Base-by-base conservation (phyloP, 2,888 invertebrate genomes). In the Cynaeus angustus region DNA sequence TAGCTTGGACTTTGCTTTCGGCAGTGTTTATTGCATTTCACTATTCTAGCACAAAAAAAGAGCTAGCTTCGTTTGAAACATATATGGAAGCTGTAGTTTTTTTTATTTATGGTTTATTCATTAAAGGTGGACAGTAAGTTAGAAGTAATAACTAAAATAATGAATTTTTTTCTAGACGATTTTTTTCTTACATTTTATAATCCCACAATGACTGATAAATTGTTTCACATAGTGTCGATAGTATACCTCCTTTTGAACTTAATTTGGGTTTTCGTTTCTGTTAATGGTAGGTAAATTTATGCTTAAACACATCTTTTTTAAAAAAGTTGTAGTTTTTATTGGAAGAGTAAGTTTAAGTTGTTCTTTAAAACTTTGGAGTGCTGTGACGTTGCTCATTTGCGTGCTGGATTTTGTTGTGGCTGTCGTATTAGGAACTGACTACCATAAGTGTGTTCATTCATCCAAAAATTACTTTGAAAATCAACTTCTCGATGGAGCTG, bases 401-500 rank as follows among this genome's bases (percentile, higher is more conserved):
- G 7, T 8, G 9, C 6, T 16, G 3, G 48, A 48, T 16, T 16
- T 48, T 4, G 13, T 48, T n/a, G 7, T n/a, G 5, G 21, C 13
- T 6, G 16, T 48, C 16, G 16, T 48, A 8, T 16, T 48, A 8
- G 48, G 52, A 3, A 6, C 1, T 1, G 30, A 52, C 10, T 52
- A 52, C 10, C 9, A 52, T 16, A 52, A 26, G n/a, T 52, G 52
- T 30, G 13, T 52, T 10, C 28, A 21, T 21, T 21, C 21, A 4
- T 21, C 21, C 21, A 21, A 21, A 21, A 21, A 1, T 4, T 21
- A 3, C 21, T 21, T 21, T 21, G 21, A 4, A 21, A 21, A 21
- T 21, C 21, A 1, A 4, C 2, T 13, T n/a, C 26, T 6, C 4
- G n/a, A 7, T 13, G 59, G 41, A 28, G 59, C 10, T 21, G 12